phyloP scores from a whole-genome alignment of 2,888 invertebrate genomes.

The Drosophila melanosoma region DNA sequence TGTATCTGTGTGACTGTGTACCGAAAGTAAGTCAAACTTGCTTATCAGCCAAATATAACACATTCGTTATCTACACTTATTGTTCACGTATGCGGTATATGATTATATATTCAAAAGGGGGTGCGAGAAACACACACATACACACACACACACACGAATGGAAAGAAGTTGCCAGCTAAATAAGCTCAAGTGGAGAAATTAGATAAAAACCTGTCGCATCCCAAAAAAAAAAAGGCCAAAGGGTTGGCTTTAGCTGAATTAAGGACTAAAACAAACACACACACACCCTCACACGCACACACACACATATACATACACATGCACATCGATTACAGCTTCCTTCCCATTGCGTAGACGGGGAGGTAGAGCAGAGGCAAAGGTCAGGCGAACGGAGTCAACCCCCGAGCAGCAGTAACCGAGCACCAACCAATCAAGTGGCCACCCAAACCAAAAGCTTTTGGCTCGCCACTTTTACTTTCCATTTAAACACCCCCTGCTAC shows the following conservation, averaged over 20 bases:
- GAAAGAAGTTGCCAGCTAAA: slow-evolving; percentile 40
- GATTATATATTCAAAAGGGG: neutral
- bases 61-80: slow-evolving; percentile 61
- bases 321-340: slow-evolving; percentile 34
- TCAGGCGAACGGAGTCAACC: slow-evolving; percentile 54
- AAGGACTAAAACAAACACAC: slow-evolving; percentile 37
- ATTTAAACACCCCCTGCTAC: slow-evolving; percentile 44
- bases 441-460: slow-evolving; percentile 76
- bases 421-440: slow-evolving; percentile 78
- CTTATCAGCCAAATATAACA: slow-evolving; percentile 66
- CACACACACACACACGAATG: slow-evolving; percentile 1
- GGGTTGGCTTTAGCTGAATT: slow-evolving; percentile 66
- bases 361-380: slow-evolving; percentile 37
- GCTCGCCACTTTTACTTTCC: slow-evolving; percentile 77
- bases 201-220: slow-evolving; percentile 76
- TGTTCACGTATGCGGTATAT: slow-evolving; percentile 30
- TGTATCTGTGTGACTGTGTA: slow-evolving; percentile 33
- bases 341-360: slow-evolving; percentile 4
- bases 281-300: neutral
- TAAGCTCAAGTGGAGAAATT: slow-evolving; percentile 77
- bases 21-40: slow-evolving; percentile 76
- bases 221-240: slow-evolving; percentile 16
- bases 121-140: slow-evolving; percentile 8
- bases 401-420: slow-evolving; percentile 55
- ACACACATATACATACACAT: slow-evolving; percentile 15